A percentile compares a stretch with the other conserved stretches of the same genome.
phyloP scores from a whole-genome alignment of 2,888 invertebrate species.

The Carabus problematicus region DNA sequence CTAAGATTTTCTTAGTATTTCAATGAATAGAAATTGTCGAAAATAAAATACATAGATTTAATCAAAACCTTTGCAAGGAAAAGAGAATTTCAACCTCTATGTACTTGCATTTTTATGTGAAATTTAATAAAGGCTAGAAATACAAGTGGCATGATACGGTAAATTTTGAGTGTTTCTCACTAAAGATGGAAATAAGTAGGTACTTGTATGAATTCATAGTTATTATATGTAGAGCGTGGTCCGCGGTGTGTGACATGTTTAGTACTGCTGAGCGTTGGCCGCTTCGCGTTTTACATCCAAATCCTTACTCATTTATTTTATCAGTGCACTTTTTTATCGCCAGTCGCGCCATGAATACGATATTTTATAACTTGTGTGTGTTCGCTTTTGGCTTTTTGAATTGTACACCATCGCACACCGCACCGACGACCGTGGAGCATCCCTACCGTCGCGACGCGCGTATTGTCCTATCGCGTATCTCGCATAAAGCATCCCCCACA shows the following conservation, averaged over 20 bases:
- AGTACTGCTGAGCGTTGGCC: slow-evolving; percentile 44
- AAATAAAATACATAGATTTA: slow-evolving; percentile 34
- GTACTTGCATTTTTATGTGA: not conserved
- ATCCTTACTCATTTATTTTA: slow-evolving; percentile 53
- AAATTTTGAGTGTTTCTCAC: no score
- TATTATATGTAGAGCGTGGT: no score
- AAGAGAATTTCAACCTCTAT: not conserved
- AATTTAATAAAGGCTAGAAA: not conserved
- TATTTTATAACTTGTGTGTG: slow-evolving; percentile 51
- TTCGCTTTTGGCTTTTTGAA: slow-evolving; percentile 43
- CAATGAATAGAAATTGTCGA: not conserved
- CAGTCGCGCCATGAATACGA: slow-evolving; percentile 52
- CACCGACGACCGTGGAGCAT: not conserved
- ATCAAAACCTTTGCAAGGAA: slow-evolving; percentile 20
- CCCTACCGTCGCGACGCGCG: slow-evolving; percentile 31
- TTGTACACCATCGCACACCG: slow-evolving; percentile 23
- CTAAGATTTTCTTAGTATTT: no score
- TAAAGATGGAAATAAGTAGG: no score
- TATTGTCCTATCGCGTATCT: slow-evolving; percentile 39
- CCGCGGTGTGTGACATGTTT: slow-evolving; percentile 41
- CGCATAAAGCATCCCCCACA: slow-evolving; percentile 18
- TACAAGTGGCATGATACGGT: no score
- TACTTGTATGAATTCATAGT: no score
- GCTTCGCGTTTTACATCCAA: slow-evolving; percentile 49
- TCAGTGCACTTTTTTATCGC: slow-evolving; percentile 51